phyloP scores from a whole-genome alignment of 64 coral and sea anemone genomes.

The Cladopsammia gracilis region DNA sequence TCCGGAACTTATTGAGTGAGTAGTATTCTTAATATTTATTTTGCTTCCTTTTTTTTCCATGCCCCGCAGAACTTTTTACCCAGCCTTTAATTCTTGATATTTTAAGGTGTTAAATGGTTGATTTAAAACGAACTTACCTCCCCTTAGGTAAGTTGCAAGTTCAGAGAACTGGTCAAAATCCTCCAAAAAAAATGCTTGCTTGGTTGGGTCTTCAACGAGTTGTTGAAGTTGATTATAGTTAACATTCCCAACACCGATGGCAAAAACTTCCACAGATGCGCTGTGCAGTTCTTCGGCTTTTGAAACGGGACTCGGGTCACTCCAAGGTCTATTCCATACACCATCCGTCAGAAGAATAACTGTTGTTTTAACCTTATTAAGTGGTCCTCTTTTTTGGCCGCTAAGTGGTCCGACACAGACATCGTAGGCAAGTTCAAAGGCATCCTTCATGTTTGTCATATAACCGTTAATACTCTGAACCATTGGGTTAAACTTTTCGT shows the following conservation, averaged over 20 bases:
- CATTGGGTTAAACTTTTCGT: constrained; percentile 62
- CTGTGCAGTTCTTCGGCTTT: constrained; percentile 23
- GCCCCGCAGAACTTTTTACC: no score
- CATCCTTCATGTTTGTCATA: constrained; percentile 76
- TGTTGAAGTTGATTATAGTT: constrained; percentile 21
- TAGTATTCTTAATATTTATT: no score
- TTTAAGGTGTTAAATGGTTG: no score
- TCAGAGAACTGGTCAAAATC: constrained; percentile 80
- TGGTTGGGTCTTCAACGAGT: constrained; percentile 6
- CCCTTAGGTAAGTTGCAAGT: constrained; percentile 82
- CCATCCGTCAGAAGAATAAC: constrained; percentile 85
- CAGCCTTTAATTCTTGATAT: no score
- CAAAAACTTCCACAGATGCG: constrained; percentile 54
- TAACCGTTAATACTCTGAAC: not conserved
- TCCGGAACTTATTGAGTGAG: no score
- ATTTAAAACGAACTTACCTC: constrained; percentile 54
- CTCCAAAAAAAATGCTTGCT: constrained; percentile 69
- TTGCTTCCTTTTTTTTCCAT: no score
- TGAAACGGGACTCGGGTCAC: not conserved
- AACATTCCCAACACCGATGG: constrained; percentile 70
- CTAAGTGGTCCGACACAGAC: constrained; percentile 38
- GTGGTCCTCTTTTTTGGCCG: constrained; percentile 9
- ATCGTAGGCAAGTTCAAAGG: constrained; percentile 40
- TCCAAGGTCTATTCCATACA: constrained; percentile 42
- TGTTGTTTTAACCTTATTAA: constrained; percentile 41